Percentiles rank a stretch among this genome's conserved stretches.
phyloP scores from a whole-genome alignment of 2,797 vertebrate genomes.

The Neosilurus hyrtlii region DNA sequence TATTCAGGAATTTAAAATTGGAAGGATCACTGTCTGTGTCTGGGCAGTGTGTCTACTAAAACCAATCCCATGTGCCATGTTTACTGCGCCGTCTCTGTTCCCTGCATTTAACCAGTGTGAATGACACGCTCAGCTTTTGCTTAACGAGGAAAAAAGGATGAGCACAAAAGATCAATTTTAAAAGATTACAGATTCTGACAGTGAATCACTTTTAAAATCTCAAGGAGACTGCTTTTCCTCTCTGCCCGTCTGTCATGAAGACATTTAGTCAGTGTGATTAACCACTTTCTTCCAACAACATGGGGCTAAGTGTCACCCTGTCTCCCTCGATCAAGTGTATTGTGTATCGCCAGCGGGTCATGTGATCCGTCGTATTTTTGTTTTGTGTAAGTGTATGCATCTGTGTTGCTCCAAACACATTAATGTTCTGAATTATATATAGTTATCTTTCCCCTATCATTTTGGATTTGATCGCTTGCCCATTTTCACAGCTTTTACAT shows the following conservation, averaged over 20 bases:
- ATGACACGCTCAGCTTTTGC: slow-evolving; percentile 14
- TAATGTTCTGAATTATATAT: background rate
- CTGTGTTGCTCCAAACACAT: background rate
- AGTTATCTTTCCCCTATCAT: background rate
- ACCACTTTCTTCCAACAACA: background rate
- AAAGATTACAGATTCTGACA: slow-evolving; percentile 56
- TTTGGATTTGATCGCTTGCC: background rate
- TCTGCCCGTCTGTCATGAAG: background rate
- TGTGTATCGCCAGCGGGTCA: slow-evolving; percentile 6
- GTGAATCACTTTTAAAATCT: slow-evolving; percentile 10
- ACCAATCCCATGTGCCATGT: background rate
- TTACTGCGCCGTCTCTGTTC: background rate
- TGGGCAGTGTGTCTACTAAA: background rate
- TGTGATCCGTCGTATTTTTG: background rate
- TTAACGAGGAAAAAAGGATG: slow-evolving; percentile 55
- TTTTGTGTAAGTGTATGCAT: background rate
- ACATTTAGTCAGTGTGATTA: slow-evolving; percentile 22
- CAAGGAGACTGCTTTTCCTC: background rate
- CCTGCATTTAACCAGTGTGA: slow-evolving; percentile 23
- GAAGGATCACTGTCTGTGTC: background rate
- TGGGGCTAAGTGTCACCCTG: background rate
- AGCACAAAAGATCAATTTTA: slow-evolving; percentile 42
- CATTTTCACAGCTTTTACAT: background rate
- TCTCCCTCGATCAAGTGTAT: slow-evolving; percentile 19
- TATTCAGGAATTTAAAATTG: background rate